Evolutionary conservation across 1,140 invertebrate genomes (phyloP), one percentile per base, ranked within the genome.

Genomic region (Drosophila dunni): DNA sequence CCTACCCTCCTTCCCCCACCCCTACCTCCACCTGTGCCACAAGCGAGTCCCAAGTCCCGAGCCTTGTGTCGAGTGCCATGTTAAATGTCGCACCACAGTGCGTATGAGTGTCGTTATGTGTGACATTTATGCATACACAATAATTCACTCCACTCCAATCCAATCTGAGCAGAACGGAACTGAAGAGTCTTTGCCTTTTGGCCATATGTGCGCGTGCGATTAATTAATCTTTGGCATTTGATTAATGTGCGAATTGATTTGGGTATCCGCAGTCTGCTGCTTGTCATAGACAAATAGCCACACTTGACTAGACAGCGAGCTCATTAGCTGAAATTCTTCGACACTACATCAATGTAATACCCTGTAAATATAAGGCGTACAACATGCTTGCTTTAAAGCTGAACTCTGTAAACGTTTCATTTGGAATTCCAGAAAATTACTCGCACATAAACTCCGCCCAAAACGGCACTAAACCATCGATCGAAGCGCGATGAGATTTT

Each of bases 61-160:
- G 24, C 24, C 24, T 29, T 29, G 29, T n/a, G 6, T 44, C 38
- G 63, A 72, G 54, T 67, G 57, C 36, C 36, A 71, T 76, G 75
- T 70, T 74, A 79, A 67, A 75, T 88, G 77, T 78, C 63, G 70
- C 66, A 78, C 84, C 45, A 84, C 84, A 64, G 64, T 80, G 84
- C 84, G 85, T 89, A 89, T 84, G 85, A 89, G 80, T 89, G 77
- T 60, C 74, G 82, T 89, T 88, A 80, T 78, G 68, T 79, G 71
- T 78, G 84, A 89, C 80, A 84, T 84, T 89, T 82, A 89, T 84
- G 70, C 78, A 42, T 54, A 65, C 42, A 70, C 79, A 82, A 71
- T 51, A 58, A 38, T 58, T 15, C 70, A 80, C 65, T 84, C 51
- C 71, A 70, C 45, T 50, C 33, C n/a, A 54, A 36, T 54, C 51